Base-by-base conservation (phyloP, 2,113 vertebrate genomes). In the Cebidichthys violaceus region DNA sequence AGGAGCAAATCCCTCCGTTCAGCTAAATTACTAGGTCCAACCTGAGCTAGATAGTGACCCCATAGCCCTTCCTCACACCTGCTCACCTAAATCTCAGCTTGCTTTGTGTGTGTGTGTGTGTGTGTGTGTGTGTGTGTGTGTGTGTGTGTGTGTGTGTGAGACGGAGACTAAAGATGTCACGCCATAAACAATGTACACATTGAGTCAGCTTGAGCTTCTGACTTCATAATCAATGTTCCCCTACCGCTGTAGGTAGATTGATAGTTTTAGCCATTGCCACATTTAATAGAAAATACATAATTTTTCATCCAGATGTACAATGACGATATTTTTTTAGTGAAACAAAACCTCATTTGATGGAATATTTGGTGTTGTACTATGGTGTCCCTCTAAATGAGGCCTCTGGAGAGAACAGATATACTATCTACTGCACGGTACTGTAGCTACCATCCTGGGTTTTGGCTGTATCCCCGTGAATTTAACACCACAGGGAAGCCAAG, bases 11-110 rank as follows among this genome's bases (percentile, higher is more conserved):
- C 92, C 91, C 84, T 85, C 82, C 67, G 89, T 92, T 89, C 85
- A 87, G 89, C 92, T 90, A 95, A 95, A 95, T 95, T 95, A 94
- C 92, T 93, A 83, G 95, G 93, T 95, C 90, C 83, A 90, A 92
- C 93, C 90, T 93, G 91, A 86, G 92, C 76, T 24, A 89, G 94
- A 95, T 89, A 95, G 90, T 93, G 94, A 95, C 94, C 94, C 93
- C 92, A 93, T 89, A 94, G 94, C 85, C 89, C 84, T 88, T 93
- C 89, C 79, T 86, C 92, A 92, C 94, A 94, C 94, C 94, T 94
- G 94, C 90, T 94, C 93, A 84, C 91, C 83, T 84, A 66, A 88
- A 86, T 77, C 81, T 69, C 27, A 88, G 86, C 87, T 62, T 0
- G 87, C 85, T 91, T 79, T 89, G 75, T 29, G 18, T 61, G 69